Conservation (phyloP, 1,140 invertebrate genomes). For the Ostrea edulis region DNA sequence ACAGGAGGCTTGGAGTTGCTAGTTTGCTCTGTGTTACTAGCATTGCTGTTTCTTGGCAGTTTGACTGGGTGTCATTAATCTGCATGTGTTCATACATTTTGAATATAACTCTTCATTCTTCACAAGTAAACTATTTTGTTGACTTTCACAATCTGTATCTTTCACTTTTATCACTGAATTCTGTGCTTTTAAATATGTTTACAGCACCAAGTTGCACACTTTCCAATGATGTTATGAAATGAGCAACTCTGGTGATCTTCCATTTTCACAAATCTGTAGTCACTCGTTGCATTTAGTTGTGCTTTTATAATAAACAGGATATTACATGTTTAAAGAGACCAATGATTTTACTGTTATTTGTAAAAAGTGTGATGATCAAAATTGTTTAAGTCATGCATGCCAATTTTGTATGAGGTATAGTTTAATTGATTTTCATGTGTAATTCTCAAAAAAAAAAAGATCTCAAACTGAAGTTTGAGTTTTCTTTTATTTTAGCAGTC, state of each 20-base stretch:
- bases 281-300: neutral
- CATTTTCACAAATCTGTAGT: neutral
- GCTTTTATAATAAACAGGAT: no score
- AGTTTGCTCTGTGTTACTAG: slow-evolving; percentile 15
- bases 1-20: slow-evolving; percentile 22
- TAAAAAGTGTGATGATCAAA: neutral
- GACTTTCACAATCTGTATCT: neutral
- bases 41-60: slow-evolving; percentile 18
- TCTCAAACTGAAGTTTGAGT: no score
- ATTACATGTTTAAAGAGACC: no score
- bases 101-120: neutral
- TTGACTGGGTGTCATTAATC: slow-evolving; percentile 35
- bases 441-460: no score
- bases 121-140: neutral
- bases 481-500: no score
- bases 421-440: neutral
- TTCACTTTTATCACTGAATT: neutral
- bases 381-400: neutral
- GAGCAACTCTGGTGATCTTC: neutral
- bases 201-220: neutral
- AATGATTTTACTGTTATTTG: neutral
- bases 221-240: neutral
- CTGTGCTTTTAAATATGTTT: neutral
- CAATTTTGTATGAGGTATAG: neutral
- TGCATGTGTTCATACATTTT: slow-evolving; percentile 25